Conservation (phyloP, 2,888 invertebrate species). For the Sisyra terminalis region DNA sequence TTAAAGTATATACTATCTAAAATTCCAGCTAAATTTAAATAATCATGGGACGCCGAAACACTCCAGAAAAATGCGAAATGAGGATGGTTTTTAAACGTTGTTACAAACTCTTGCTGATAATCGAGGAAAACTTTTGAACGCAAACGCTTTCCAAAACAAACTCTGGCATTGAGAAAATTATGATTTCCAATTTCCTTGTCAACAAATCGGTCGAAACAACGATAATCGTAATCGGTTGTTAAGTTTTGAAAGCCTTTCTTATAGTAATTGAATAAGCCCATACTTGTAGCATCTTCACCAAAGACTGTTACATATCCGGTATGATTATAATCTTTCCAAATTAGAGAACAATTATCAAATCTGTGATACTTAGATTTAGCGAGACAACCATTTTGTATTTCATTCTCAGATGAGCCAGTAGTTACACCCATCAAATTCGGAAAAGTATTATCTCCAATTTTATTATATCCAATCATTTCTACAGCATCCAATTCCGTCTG, state of each 20-base stretch:
- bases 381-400: slow-evolving; percentile 48
- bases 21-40: slow-evolving; percentile 56
- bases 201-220: slow-evolving; percentile 53
- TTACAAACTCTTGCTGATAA: slow-evolving; percentile 47
- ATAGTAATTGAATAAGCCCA: slow-evolving; percentile 67
- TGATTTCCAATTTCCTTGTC: slow-evolving; percentile 50
- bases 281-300: slow-evolving; percentile 65
- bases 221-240: slow-evolving; percentile 74
- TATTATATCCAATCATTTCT: slow-evolving; percentile 78
- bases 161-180: slow-evolving; percentile 41
- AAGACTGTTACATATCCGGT: slow-evolving; percentile 61
- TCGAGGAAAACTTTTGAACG: slow-evolving; percentile 55
- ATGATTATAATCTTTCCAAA: slow-evolving; percentile 66
- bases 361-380: slow-evolving; percentile 26
- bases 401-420: slow-evolving; percentile 48
- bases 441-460: slow-evolving; percentile 88
- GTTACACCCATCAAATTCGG: slow-evolving; percentile 75
- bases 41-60: slow-evolving; percentile 69
- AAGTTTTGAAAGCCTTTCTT: slow-evolving; percentile 56
- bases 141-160: slow-evolving; percentile 54
- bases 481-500: slow-evolving; percentile 41
- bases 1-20: slow-evolving; percentile 48
- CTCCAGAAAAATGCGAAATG: slow-evolving; percentile 79
- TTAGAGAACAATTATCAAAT: slow-evolving; percentile 66
- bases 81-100: slow-evolving; percentile 35